These are phyloP conservation scores for Prostheceraeus crozeri DNA, from an alignment of 2,888 invertebrate species.

Conservation along the genomic window DNA sequence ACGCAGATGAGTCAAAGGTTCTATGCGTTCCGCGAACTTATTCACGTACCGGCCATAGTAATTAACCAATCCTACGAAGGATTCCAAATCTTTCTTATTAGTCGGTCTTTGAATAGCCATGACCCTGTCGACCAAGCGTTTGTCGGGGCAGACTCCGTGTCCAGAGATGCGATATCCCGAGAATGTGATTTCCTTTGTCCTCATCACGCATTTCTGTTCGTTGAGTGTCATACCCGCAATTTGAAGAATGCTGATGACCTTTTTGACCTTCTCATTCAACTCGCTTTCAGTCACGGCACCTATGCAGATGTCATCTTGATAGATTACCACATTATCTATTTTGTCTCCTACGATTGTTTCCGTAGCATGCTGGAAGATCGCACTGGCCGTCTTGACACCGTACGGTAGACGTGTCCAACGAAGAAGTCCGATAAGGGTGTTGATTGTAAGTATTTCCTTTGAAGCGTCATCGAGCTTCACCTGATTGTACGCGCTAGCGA, in stretches of 20 bases:
- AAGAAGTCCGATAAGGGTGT: constrained; percentile 29
- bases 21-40: constrained; percentile 29
- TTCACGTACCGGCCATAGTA: constrained; percentile 21
- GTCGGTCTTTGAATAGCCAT: background rate
- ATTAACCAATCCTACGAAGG: constrained; percentile 26
- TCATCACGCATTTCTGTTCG: constrained; percentile 33
- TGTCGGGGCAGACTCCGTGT: constrained; percentile 26
- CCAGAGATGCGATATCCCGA: constrained; percentile 25
- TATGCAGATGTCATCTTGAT: constrained; percentile 34
- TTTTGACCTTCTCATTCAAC: constrained; percentile 21
- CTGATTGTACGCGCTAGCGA: constrained; percentile 28
- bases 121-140: constrained; percentile 30
- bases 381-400: constrained; percentile 31
- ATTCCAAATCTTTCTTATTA: constrained; percentile 31
- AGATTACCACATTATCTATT: constrained; percentile 31
- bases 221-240: constrained; percentile 33
- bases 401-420: constrained; percentile 33
- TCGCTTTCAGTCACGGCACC: constrained; percentile 20
- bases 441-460: constrained; percentile 22
- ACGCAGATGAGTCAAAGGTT: constrained; percentile 29
- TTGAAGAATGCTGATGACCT: constrained; percentile 19
- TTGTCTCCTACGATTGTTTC: constrained; percentile 13
- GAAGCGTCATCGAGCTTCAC: constrained; percentile 31
- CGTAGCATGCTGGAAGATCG: constrained; percentile 32
- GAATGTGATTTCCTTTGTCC: constrained; percentile 28